These are phyloP conservation scores for Poecile montanus DNA, from an alignment of 2,797 vertebrate species.

Conservation along the genomic window DNA sequence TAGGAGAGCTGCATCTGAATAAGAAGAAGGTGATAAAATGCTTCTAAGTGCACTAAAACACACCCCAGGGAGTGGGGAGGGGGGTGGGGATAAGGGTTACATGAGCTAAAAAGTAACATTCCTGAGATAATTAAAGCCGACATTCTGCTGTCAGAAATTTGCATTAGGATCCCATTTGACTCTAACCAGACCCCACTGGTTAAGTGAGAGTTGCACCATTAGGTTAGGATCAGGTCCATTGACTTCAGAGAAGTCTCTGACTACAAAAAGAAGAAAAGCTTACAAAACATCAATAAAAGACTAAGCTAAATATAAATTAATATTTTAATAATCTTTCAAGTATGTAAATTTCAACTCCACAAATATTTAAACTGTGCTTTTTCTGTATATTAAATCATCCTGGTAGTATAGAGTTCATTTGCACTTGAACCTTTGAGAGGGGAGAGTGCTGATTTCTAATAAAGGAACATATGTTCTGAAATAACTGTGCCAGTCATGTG, in stretches of 20 bases:
- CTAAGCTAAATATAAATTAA: not conserved
- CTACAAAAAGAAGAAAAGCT: not conserved
- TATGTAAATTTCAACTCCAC: not conserved
- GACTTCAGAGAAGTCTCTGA: not conserved
- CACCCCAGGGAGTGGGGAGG: not conserved
- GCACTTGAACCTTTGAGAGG: not conserved
- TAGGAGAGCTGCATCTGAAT: not conserved
- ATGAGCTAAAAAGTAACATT: not conserved
- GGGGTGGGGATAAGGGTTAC: not conserved
- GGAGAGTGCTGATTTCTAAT: not conserved
- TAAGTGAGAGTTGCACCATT: conserved; percentile 18
- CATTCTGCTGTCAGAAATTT: conserved; percentile 10
- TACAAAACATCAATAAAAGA: not conserved
- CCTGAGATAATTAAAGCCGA: not conserved
- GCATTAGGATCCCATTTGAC: not conserved
- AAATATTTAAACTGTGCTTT: conserved; percentile 3
- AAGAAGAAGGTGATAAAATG: not conserved
- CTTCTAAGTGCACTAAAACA: not conserved
- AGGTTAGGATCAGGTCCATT: conserved; percentile 10
- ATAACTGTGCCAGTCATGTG: conserved; percentile 6
- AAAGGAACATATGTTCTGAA: conserved; percentile 35
- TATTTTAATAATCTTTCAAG: not conserved
- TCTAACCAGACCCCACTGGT: not conserved
- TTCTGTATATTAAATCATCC: not conserved
- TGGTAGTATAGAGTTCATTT: not conserved